Percentiles rank a stretch among this genome's conserved stretches.
Evolutionary conservation across 2,888 invertebrate species (phyloP).

Genomic region (Holacanthella duospinosa): DNA sequence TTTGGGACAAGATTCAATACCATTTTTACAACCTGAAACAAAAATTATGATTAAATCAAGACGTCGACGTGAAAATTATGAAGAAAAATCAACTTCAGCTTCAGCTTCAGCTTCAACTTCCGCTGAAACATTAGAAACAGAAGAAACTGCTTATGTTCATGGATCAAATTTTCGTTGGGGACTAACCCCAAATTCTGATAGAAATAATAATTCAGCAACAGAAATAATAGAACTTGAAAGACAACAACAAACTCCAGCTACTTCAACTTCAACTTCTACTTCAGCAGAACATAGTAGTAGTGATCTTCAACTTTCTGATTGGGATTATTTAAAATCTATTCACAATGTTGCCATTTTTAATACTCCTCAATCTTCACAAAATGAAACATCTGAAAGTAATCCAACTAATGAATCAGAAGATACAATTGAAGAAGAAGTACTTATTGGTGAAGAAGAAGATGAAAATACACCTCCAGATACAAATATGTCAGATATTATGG

Average conservation of each 20-base stretch:
- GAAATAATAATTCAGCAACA: no score
- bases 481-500: slow-evolving; percentile 14
- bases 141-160: slow-evolving; percentile 30
- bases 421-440: slow-evolving; percentile 31
- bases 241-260: no score
- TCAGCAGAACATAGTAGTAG: no score
- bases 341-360: neutral
- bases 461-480: slow-evolving; percentile 13
- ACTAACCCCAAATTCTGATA: neutral
- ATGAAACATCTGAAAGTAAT: slow-evolving; percentile 5
- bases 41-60: slow-evolving; percentile 21
- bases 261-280: neutral
- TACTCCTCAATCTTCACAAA: neutral
- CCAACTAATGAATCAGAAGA: no score
- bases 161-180: slow-evolving; percentile 16
- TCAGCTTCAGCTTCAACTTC: neutral
- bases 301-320: slow-evolving; percentile 22
- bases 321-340: slow-evolving; percentile 20
- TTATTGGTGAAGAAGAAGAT: slow-evolving; percentile 34
- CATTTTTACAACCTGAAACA: slow-evolving; percentile 24
- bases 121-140: slow-evolving; percentile 23
- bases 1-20: slow-evolving; percentile 28
- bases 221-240: no score
- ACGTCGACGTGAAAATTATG: slow-evolving; percentile 2
- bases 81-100: slow-evolving; percentile 3